Conservation (phyloP, 2,797 vertebrate genomes). For the Enteromius thamalakanensis region DNA sequence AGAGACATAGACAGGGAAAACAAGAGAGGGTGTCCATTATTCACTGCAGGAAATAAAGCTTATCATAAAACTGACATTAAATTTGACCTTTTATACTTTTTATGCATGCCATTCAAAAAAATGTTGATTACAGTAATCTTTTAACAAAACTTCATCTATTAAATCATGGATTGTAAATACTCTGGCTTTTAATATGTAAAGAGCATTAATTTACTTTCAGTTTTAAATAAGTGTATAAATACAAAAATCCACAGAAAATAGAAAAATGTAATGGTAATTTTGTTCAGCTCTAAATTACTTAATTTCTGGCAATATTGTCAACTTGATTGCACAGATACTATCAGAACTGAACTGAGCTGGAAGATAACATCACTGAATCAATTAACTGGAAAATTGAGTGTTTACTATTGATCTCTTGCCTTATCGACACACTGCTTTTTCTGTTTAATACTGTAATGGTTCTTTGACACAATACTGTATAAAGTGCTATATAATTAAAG, state of each 20-base stretch:
- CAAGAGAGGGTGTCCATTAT: not conserved
- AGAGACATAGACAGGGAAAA: not conserved
- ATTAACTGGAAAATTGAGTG: too few species aligned
- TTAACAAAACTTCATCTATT: not conserved
- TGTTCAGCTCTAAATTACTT: not conserved
- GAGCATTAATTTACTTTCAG: not conserved
- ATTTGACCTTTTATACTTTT: not conserved
- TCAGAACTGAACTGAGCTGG: too few species aligned
- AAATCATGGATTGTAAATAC: not conserved
- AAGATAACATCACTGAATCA: too few species aligned
- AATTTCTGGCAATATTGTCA: too few species aligned
- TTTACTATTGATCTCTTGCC: too few species aligned
- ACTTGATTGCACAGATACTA: too few species aligned
- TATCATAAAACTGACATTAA: not conserved
- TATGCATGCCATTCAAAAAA: not conserved
- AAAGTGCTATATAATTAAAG: too few species aligned
- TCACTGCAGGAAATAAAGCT: not conserved
- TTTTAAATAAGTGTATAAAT: not conserved
- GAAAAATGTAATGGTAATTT: not conserved
- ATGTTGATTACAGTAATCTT: not conserved
- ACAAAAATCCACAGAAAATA: not conserved
- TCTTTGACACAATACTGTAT: too few species aligned
- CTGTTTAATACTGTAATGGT: too few species aligned
- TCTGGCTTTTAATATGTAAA: not conserved
- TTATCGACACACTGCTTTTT: too few species aligned